These are phyloP conservation scores for Drosophila jambulina DNA, from an alignment of 1,140 invertebrate species.

Conservation along the genomic window DNA sequence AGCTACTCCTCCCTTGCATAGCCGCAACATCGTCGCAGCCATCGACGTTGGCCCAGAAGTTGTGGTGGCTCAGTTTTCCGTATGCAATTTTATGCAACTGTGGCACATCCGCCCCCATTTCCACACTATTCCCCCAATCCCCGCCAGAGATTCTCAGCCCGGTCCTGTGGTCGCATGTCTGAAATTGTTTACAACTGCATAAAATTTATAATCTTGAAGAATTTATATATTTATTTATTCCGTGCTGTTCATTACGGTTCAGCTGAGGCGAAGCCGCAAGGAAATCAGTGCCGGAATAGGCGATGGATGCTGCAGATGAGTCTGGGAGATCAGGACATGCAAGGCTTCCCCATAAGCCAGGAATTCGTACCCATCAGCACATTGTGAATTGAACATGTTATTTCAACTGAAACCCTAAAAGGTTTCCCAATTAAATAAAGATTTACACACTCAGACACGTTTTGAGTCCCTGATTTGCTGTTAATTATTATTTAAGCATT, in stretches of 20 bases:
- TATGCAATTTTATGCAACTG: conserved; percentile 83
- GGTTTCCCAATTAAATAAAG: conserved; percentile 27
- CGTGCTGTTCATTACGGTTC: conserved; percentile 50
- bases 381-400: conserved; percentile 21
- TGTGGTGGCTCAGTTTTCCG: conserved; percentile 72
- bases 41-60: conserved; percentile 67
- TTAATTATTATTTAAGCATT: conserved; percentile 40
- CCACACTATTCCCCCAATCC: conserved; percentile 18
- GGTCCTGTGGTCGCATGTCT: conserved; percentile 42
- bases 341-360: neutral
- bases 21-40: conserved; percentile 39
- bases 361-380: conserved; percentile 5
- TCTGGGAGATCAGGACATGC: neutral
- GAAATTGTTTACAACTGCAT: conserved; percentile 80
- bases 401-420: conserved; percentile 2
- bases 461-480: conserved; percentile 20
- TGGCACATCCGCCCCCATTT: conserved; percentile 62
- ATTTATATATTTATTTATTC: conserved; percentile 82
- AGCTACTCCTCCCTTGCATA: conserved; percentile 40
- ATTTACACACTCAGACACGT: conserved; percentile 5
- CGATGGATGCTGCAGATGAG: neutral
- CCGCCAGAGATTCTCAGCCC: conserved; percentile 6
- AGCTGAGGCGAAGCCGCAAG: conserved; percentile 42
- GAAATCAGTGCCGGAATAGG: conserved; percentile 43
- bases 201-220: conserved; percentile 83